phyloP scores from a whole-genome alignment of 1,140 invertebrate species.

The Himalopsyche phryganea region DNA sequence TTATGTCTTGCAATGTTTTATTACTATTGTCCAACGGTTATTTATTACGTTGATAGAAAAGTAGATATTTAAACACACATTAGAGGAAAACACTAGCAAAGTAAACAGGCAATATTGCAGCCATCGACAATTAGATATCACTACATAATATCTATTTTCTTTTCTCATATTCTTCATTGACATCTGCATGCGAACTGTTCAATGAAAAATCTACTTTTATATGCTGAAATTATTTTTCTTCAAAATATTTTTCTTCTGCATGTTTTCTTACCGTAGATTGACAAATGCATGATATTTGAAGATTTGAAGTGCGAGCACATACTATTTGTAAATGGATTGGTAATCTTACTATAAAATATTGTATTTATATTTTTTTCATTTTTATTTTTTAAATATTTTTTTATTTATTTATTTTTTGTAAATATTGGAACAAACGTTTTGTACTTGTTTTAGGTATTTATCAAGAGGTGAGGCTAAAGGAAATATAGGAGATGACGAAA shows the following conservation, averaged over 20 bases:
- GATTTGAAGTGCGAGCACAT: too few relatives aligned
- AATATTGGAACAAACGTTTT: too few relatives aligned
- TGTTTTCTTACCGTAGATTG: too few relatives aligned
- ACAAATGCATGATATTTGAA: too few relatives aligned
- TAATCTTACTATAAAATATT: background rate
- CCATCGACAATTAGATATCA: background rate
- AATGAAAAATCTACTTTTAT: background rate
- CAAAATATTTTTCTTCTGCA: too few relatives aligned
- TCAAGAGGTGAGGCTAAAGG: background rate
- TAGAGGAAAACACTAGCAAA: conserved; percentile 12
- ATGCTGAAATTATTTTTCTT: too few relatives aligned
- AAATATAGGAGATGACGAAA: too few relatives aligned
- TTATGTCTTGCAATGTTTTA: too few relatives aligned
- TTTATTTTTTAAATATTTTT: background rate
- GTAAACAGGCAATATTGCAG: background rate
- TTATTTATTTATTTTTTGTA: background rate
- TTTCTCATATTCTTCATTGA: background rate
- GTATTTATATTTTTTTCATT: background rate
- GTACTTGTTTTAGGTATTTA: background rate
- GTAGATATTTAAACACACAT: too few relatives aligned
- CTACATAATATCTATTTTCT: background rate
- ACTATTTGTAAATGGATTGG: background rate
- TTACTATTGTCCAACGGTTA: too few relatives aligned
- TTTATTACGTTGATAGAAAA: too few relatives aligned
- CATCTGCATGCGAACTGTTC: conserved; percentile 6